A percentile compares a stretch with the other conserved stretches of the same genome.
These are phyloP conservation scores for Philypnodon macrostomus DNA, from an alignment of 2,797 vertebrate genomes.

Conservation along the genomic window DNA sequence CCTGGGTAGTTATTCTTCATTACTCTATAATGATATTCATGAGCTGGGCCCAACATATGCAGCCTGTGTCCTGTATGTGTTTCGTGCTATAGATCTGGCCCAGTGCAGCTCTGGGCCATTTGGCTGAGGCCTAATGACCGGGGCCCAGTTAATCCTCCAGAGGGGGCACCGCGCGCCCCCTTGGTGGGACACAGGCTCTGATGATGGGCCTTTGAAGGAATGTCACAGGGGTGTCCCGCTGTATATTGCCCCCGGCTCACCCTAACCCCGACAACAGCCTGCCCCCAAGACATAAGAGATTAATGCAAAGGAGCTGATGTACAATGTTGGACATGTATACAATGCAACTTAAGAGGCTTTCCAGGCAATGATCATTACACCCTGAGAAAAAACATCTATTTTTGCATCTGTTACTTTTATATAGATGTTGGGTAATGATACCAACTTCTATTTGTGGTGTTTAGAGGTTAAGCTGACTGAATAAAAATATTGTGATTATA, in stretches of 20 bases:
- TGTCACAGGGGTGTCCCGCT: constrained; percentile 60
- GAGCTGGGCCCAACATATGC: constrained; percentile 62
- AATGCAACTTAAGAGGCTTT: not conserved
- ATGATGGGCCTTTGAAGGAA: constrained; percentile 73
- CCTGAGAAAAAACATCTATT: constrained; percentile 2
- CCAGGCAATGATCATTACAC: too few species aligned
- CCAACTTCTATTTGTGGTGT: too few species aligned
- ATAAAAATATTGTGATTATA: too few species aligned
- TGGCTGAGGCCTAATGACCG: constrained; percentile 68
- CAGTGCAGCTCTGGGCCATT: constrained; percentile 56
- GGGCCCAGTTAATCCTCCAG: constrained; percentile 52
- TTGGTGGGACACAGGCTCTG: constrained; percentile 46
- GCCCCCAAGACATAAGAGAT: constrained; percentile 36
- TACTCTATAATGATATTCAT: constrained; percentile 75
- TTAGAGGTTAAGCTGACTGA: too few species aligned
- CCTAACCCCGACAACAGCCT: constrained; percentile 18
- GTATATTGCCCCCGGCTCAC: constrained; percentile 51
- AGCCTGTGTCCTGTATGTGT: constrained; percentile 48
- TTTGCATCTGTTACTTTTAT: constrained; percentile 35
- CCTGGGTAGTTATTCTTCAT: constrained; percentile 57
- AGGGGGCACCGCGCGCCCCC: constrained; percentile 39
- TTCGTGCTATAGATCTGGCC: constrained; percentile 62
- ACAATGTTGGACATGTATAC: not conserved
- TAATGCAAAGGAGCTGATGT: constrained; percentile 7
- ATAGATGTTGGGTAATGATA: too few species aligned